Percentiles rank a stretch among this genome's conserved stretches.
Evolutionary conservation across 2,888 invertebrate species (phyloP).

Genomic region (Lobophora halterata): DNA sequence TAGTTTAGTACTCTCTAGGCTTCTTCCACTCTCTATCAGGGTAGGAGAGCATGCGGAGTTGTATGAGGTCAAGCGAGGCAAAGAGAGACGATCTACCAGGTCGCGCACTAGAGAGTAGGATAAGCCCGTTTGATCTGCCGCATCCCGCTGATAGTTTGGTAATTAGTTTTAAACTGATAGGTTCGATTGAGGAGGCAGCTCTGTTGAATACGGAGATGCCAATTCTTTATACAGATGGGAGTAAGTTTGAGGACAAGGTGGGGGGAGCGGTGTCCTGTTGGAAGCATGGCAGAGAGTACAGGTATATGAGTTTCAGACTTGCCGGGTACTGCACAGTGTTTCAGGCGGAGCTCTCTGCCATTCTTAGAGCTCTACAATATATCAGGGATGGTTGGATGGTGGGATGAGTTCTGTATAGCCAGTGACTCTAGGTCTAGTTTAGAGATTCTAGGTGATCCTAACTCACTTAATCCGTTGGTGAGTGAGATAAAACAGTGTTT

Average conservation of each 20-base stretch:
- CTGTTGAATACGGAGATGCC: background rate
- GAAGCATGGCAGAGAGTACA: background rate
- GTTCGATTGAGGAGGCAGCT: background rate
- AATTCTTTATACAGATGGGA: slow-evolving; percentile 1
- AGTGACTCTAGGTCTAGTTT: slow-evolving; percentile 1
- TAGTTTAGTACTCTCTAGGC: background rate
- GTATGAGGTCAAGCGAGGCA: slow-evolving; percentile 3
- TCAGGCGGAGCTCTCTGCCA: background rate
- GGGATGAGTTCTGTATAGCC: background rate
- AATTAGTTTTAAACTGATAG: background rate
- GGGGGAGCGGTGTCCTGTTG: background rate
- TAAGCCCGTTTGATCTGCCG: background rate
- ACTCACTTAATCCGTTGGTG: background rate
- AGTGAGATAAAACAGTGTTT: background rate
- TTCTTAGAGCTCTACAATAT: background rate
- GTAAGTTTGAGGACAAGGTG: slow-evolving; percentile 4
- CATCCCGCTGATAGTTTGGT: background rate
- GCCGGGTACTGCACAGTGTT: background rate
- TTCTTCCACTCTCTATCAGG: background rate
- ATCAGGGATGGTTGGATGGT: background rate
- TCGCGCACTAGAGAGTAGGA: background rate
- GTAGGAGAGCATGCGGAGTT: background rate
- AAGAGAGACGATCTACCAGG: background rate
- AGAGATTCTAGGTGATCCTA: background rate
- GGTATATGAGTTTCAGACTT: background rate